phyloP scores from a whole-genome alignment of 2,797 vertebrate genomes.

The Choloepus didactylus region DNA sequence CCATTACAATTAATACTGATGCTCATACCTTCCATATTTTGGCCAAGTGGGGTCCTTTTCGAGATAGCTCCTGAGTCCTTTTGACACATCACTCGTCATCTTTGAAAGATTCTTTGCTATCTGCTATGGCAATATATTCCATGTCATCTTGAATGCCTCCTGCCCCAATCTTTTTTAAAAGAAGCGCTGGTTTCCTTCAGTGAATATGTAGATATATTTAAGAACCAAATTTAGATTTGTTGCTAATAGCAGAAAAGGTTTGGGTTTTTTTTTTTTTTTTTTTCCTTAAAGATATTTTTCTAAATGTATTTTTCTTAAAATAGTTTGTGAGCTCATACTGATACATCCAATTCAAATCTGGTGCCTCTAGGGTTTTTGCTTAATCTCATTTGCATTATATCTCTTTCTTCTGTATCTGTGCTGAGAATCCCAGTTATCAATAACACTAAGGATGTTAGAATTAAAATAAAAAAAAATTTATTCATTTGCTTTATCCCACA shows the following conservation, averaged over 20 bases:
- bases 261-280: neutral
- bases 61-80: neutral
- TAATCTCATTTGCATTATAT: neutral
- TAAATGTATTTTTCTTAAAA: slow-evolving; percentile 2
- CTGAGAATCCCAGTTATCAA: neutral
- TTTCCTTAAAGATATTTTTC: neutral
- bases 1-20: neutral
- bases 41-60: neutral
- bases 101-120: neutral
- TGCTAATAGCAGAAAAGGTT: neutral
- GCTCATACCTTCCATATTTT: neutral
- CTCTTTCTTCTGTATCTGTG: neutral
- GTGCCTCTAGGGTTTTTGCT: neutral
- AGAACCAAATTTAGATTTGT: neutral
- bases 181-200: neutral
- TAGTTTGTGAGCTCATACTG: neutral
- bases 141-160: neutral
- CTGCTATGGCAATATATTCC: neutral
- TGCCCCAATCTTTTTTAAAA: neutral
- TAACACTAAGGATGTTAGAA: neutral
- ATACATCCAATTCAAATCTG: neutral
- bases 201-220: neutral
- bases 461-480: slow-evolving; percentile 31
- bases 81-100: neutral
- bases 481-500: neutral